Conservation (phyloP, 2,888 invertebrate genomes). For the Cerastis leucographa region DNA sequence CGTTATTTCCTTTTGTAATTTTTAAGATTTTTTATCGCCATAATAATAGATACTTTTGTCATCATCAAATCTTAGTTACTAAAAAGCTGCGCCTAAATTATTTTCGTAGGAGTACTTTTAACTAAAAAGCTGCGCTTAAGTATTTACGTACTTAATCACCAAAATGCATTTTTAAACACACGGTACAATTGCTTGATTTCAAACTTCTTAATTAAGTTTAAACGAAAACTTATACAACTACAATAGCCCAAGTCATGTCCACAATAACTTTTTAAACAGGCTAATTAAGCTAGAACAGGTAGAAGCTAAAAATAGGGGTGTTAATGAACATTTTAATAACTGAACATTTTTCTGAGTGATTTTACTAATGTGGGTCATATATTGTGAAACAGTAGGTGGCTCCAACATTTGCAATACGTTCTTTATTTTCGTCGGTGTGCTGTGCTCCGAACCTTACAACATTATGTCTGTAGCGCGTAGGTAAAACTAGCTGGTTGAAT, state of each 20-base stretch:
- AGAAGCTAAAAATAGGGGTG: constrained; percentile 6
- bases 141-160: neutral
- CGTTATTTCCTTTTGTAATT: neutral
- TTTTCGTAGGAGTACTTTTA: no score
- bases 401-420: constrained; percentile 11
- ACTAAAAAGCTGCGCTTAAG: no score
- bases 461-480: neutral
- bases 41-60: neutral
- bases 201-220: constrained; percentile 8
- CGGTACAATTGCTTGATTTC: constrained; percentile 1
- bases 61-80: neutral
- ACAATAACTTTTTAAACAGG: constrained; percentile 38
- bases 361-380: constrained; percentile 25
- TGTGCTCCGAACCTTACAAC: constrained; percentile 19
- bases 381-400: constrained; percentile 23
- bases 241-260: constrained; percentile 59
- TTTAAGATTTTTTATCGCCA: neutral
- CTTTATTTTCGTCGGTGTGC: constrained; percentile 16
- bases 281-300: constrained; percentile 55
- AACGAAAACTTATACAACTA: constrained; percentile 40
- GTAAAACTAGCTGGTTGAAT: constrained; percentile 17
- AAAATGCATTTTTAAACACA: neutral
- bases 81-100: neutral
- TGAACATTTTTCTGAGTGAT: constrained; percentile 26
- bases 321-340: constrained; percentile 32